Evolutionary conservation across 2,797 vertebrate species (phyloP).

Genomic region (Microctenopoma lineatum): DNA sequence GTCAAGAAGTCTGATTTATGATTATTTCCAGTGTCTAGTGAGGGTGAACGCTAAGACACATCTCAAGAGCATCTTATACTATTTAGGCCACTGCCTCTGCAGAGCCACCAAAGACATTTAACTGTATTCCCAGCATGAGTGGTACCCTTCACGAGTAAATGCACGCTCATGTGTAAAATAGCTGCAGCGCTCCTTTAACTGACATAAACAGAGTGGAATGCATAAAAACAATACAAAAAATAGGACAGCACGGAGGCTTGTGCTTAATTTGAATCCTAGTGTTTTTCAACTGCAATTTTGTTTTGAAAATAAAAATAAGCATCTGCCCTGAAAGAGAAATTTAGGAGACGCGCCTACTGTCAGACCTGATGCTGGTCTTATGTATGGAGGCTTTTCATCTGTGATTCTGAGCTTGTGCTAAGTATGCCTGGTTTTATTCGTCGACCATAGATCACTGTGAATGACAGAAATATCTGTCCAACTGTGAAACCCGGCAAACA

Average conservation of each 20-base stretch:
- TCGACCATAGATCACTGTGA: constrained; percentile 58
- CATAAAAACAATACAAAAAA: background rate
- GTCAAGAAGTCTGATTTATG: background rate
- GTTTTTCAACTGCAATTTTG: constrained; percentile 28
- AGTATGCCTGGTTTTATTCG: constrained; percentile 49
- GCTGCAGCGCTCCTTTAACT: background rate
- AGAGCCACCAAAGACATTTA: background rate
- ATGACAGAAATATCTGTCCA: constrained; percentile 51
- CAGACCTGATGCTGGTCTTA: constrained; percentile 7
- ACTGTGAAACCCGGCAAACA: constrained; percentile 64
- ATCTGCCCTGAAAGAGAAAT: constrained; percentile 7
- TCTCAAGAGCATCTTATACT: background rate
- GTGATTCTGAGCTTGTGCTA: constrained; percentile 32
- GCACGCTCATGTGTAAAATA: background rate
- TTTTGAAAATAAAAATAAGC: constrained; percentile 43
- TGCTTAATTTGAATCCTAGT: background rate
- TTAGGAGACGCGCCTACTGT: constrained; percentile 24
- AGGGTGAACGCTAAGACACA: background rate
- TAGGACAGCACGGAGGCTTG: background rate
- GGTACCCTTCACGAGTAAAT: background rate
- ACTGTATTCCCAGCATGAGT: background rate
- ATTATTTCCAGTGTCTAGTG: background rate
- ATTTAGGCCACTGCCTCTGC: background rate
- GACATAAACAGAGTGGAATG: background rate
- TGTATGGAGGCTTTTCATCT: constrained; percentile 26